A percentile compares a stretch with the other conserved stretches of the same genome.
These are phyloP conservation scores for Cyclina sinensis DNA, from an alignment of 1,140 invertebrate species.

Conservation along the genomic window DNA sequence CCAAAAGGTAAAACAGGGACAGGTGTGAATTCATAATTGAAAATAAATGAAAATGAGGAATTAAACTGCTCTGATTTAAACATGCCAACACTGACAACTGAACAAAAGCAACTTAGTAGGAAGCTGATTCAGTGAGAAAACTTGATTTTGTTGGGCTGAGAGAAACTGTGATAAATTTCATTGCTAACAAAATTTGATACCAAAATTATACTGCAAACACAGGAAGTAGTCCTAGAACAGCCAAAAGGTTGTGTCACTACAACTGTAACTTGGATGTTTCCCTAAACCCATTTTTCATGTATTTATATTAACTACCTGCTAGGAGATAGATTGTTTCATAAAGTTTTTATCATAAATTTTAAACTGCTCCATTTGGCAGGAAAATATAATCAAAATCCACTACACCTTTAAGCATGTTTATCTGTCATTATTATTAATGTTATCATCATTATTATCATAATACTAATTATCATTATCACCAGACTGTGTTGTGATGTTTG, in stretches of 20 bases:
- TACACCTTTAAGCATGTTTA: too few species aligned
- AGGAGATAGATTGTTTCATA: too few species aligned
- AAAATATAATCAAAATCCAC: too few species aligned
- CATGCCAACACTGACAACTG: not conserved
- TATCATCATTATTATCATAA: too few species aligned
- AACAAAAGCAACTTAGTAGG: not conserved
- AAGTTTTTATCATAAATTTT: too few species aligned
- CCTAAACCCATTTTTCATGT: too few species aligned
- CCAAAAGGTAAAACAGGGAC: conserved; percentile 65
- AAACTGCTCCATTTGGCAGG: too few species aligned
- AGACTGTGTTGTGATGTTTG: too few species aligned
- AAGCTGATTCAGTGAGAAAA: not conserved
- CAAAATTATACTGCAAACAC: not conserved
- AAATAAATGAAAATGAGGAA: not conserved
- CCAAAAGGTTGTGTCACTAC: not conserved
- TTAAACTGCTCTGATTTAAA: not conserved
- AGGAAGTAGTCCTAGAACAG: not conserved
- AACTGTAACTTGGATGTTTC: too few species aligned
- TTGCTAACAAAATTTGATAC: not conserved
- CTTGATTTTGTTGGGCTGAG: not conserved
- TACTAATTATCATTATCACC: too few species aligned
- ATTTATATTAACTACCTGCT: too few species aligned
- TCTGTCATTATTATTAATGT: too few species aligned
- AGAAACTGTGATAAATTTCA: not conserved
- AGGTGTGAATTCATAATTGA: not conserved